These are phyloP conservation scores for Fistularia commersonii DNA, from an alignment of 2,797 vertebrate genomes.

Conservation along the genomic window DNA sequence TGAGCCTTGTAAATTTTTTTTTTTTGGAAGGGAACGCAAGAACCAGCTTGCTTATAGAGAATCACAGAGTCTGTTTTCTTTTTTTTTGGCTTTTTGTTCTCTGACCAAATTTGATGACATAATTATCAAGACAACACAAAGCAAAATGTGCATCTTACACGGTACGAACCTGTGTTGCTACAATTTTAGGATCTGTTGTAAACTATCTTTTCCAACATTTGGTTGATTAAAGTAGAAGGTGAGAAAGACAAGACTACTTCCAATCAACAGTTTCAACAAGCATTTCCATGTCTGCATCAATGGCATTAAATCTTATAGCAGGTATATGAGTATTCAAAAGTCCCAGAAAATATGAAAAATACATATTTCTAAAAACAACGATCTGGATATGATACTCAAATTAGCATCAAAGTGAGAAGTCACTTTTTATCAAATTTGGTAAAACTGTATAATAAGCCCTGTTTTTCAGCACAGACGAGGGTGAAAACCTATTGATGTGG, in stretches of 20 bases:
- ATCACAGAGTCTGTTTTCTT: slow-evolving; percentile 26
- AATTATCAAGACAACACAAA: slow-evolving; percentile 20
- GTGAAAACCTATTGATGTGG: too few species aligned
- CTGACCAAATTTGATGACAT: neutral
- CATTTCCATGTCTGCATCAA: slow-evolving; percentile 2
- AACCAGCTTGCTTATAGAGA: slow-evolving; percentile 89
- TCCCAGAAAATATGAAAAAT: too few species aligned
- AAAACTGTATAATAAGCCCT: too few species aligned
- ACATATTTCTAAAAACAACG: too few species aligned
- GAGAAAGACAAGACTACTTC: slow-evolving; percentile 6
- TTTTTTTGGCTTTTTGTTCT: neutral
- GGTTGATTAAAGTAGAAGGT: slow-evolving; percentile 29
- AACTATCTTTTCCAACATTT: slow-evolving; percentile 43
- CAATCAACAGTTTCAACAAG: slow-evolving; percentile 1
- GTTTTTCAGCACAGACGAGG: too few species aligned
- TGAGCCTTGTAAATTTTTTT: slow-evolving; percentile 45
- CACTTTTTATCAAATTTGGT: too few species aligned
- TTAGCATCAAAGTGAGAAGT: too few species aligned
- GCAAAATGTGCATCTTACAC: slow-evolving; percentile 12
- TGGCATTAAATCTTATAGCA: too few species aligned
- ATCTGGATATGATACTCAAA: too few species aligned
- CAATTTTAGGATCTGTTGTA: slow-evolving; percentile 39
- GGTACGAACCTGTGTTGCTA: slow-evolving; percentile 21
- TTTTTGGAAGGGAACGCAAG: slow-evolving; percentile 80
- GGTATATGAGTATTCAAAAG: too few species aligned